Evolutionary conservation across 1,140 invertebrate species (phyloP), one percentile per base, ranked within the genome.

Genomic region (Pentalonia nigronervosa): DNA sequence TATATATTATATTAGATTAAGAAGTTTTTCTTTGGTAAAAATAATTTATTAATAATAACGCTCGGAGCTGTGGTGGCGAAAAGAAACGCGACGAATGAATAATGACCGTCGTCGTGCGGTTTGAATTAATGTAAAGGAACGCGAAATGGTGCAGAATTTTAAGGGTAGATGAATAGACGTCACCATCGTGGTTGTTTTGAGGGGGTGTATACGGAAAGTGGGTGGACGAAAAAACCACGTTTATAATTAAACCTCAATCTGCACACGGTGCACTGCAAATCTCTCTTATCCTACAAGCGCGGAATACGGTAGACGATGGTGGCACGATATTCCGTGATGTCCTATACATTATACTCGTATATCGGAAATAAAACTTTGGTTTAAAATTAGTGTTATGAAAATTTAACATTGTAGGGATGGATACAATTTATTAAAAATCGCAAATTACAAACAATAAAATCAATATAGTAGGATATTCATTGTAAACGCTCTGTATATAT

Each of bases 31-130:
- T 48, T 87, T n/a, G 86, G 47, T 47, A 87, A 87, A n/a, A 48
- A 87, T 87, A 87, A 87, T 87, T 87, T 87, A 87, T 87, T 87
- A 87, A 87, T 87, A 87, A 87, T 87, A 87, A 87, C 86, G 30
- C 45, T 30, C 47, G 45, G 45, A 25, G 47, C 21, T 84, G 36
- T 45, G 86, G 86, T 14, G 86, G 86, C 47, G 25, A 87, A 87
- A n/a, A 87, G 86, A 87, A 87, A 87, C 30, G 86, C 86, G 86
- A 30, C 86, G 86, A 48, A 87, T 87, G 86, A 87, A 87, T 87
- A 87, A 87, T 87, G 86, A 87, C 86, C 50, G 7, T 53, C 86
- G 47, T 87, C 21, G 21, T 25, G 86, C 30, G 14, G 47, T 87
- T 87, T 47, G 86, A 87, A 87, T 87, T 87, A 87, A 87, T 87